A percentile compares a stretch with the other conserved stretches of the same genome.
Conservation (phyloP, 2,888 invertebrate species). For the Microctonus hyperodae region DNA sequence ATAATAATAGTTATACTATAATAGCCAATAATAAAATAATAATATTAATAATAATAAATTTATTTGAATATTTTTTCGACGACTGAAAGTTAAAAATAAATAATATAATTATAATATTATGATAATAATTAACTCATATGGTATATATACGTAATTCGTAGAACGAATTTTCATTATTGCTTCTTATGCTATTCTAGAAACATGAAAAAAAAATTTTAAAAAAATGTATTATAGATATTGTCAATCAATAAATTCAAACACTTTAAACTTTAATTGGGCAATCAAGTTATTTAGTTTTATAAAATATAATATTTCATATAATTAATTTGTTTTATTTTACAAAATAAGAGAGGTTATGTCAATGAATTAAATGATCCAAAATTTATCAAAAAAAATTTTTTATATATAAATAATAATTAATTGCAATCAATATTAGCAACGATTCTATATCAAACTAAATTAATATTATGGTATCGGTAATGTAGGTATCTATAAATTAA, state of each 20-base stretch:
- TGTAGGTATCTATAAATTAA: too few species aligned
- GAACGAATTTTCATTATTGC: slow-evolving; percentile 59
- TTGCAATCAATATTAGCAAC: too few species aligned
- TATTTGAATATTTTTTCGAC: slow-evolving; percentile 57
- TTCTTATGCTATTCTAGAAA: slow-evolving; percentile 56
- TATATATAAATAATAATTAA: too few species aligned
- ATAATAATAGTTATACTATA: slow-evolving; percentile 33
- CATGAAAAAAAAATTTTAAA: slow-evolving; percentile 51
- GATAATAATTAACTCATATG: slow-evolving; percentile 48
- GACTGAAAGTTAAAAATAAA: slow-evolving; percentile 56
- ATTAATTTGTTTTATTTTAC: too few species aligned
- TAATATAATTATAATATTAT: slow-evolving; percentile 38
- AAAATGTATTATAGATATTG: slow-evolving; percentile 53
- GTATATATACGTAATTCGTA: slow-evolving; percentile 51
- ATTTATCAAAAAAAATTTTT: too few species aligned
- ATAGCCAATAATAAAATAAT: slow-evolving; percentile 39
- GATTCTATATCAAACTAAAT: too few species aligned
- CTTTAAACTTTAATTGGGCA: slow-evolving; percentile 24
- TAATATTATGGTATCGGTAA: too few species aligned
- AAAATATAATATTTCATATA: too few species aligned
- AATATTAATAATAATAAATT: slow-evolving; percentile 41
- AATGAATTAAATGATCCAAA: too few species aligned
- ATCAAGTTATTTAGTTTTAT: too few species aligned
- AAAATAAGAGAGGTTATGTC: too few species aligned
- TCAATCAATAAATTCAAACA: slow-evolving; percentile 53